Base-by-base conservation (phyloP, 1,140 invertebrate genomes). In the Dufourea novaeangliae region DNA sequence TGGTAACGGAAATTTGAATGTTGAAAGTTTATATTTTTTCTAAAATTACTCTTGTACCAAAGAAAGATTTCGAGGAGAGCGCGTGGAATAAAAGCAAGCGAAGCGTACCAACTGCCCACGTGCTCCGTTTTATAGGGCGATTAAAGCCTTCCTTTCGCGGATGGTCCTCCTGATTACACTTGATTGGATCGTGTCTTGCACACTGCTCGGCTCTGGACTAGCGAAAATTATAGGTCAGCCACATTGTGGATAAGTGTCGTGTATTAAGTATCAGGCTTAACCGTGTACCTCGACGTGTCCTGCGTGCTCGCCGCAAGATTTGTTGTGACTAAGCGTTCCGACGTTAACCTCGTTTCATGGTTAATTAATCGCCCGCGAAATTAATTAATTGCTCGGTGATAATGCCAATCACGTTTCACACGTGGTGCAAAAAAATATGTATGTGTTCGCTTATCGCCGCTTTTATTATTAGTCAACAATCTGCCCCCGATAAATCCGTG, bases 131-230 rank as follows among this genome's bases (percentile, higher is more conserved):
- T 75, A 61, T 75, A 67, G 44, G 68, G 25, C 74, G 63, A 69
- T 84, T 83, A 75, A 78, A 56, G 57, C 68, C 37, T 69, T 79
- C 69, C 71, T 85, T 79, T 71, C 73, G 71, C 54, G 56, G 71
- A 82, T 39, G 76, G 29, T 27, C 73, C 68, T 56, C 17, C 64
- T 62, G 83, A 85, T 84, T 84, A 72, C 20, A 17, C 29, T 80
- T 57, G 79, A 85, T 78, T 81, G 67, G 29, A 70, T 54, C 63
- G 69, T 80, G 73, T 68, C 67, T 83, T 71, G 62, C 50, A 41
- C 52, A 29, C 57, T 68, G 8, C 34, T 32, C 34, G 34, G 20
- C 56, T 52, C 27, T 25, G 56, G 29, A 17, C 46, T 22, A 32
- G 32, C 22, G 27, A 11, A 25, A 64, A 61, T 79, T 64, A 70